These are phyloP conservation scores for Lytechinus variegatus DNA, from an alignment of 35 echinoderm and acorn worm genomes.

Conservation along the genomic window DNA sequence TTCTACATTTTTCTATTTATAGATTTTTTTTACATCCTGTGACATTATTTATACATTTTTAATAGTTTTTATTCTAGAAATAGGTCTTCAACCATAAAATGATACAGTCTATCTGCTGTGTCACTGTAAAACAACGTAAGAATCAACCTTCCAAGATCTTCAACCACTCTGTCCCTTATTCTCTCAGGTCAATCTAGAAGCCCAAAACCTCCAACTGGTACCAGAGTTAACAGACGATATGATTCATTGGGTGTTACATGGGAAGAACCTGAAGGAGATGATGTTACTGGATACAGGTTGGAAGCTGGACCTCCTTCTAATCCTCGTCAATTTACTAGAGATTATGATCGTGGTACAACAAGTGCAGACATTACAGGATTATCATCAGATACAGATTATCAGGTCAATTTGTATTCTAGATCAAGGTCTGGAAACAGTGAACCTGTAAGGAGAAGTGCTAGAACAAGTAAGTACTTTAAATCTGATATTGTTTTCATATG, in stretches of 20 bases:
- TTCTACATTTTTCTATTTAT: neutral
- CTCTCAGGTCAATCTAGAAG: neutral
- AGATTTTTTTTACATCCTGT: neutral
- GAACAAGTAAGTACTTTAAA: neutral
- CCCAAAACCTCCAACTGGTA: neutral
- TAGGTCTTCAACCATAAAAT: neutral
- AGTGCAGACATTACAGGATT: neutral
- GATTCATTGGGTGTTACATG: neutral
- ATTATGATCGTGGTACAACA: neutral
- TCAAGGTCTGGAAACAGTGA: neutral
- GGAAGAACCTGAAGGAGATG: neutral
- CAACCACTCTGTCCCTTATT: neutral
- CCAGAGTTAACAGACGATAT: slow-evolving; percentile 1
- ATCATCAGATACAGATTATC: neutral
- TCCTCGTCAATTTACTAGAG: neutral
- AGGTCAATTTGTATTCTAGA: neutral
- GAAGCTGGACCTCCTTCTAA: neutral
- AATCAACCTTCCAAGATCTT: neutral
- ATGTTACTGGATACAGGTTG: neutral
- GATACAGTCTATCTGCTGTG: neutral
- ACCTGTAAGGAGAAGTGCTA: neutral
- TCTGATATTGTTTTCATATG: too few relatives aligned
- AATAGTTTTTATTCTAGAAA: neutral
- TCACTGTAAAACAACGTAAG: neutral
- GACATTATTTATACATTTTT: neutral